Percentiles rank a stretch among this genome's conserved stretches.
These are phyloP conservation scores for Liodrosophila aerea DNA, from an alignment of 2,888 invertebrate genomes.

Conservation along the genomic window DNA sequence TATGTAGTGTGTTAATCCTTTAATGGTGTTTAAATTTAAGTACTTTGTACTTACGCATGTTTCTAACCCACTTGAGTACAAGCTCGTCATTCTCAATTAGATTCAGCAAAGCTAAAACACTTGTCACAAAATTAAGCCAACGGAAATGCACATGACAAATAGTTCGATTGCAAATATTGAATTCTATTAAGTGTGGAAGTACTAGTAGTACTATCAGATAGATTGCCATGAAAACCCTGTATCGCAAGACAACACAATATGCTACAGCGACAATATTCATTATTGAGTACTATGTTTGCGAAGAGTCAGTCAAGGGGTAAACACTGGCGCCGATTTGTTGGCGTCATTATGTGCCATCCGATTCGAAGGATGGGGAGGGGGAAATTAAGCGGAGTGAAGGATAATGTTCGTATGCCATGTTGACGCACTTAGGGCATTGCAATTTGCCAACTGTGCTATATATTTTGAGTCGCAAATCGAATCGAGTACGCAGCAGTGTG, in stretches of 20 bases:
- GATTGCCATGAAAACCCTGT: slow-evolving; percentile 50
- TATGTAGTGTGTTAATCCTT: too few relatives aligned
- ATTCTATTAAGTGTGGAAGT: too few relatives aligned
- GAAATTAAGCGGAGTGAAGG: neutral
- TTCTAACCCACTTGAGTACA: too few relatives aligned
- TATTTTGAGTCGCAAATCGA: slow-evolving; percentile 36
- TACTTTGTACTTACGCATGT: too few relatives aligned
- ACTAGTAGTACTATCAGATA: slow-evolving; percentile 28
- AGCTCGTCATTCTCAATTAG: too few relatives aligned
- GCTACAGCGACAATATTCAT: slow-evolving; percentile 64
- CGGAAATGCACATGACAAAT: slow-evolving; percentile 52
- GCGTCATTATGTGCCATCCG: slow-evolving; percentile 62
- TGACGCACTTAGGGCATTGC: slow-evolving; percentile 67
- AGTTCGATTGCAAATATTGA: slow-evolving; percentile 46
- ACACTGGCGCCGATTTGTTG: slow-evolving; percentile 67
- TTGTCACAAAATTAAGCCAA: slow-evolving; percentile 38
- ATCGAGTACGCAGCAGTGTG: slow-evolving; percentile 52
- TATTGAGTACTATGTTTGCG: slow-evolving; percentile 38
- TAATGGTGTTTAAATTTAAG: too few relatives aligned
- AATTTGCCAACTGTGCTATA: slow-evolving; percentile 61
- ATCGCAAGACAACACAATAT: slow-evolving; percentile 65
- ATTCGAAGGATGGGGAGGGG: neutral
- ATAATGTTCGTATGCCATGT: slow-evolving; percentile 32
- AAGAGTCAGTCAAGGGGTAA: neutral
- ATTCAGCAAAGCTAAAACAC: too few relatives aligned